Evolutionary conservation across 1,140 invertebrate genomes (phyloP).

Genomic region (Yoshiicerus persimilis): DNA sequence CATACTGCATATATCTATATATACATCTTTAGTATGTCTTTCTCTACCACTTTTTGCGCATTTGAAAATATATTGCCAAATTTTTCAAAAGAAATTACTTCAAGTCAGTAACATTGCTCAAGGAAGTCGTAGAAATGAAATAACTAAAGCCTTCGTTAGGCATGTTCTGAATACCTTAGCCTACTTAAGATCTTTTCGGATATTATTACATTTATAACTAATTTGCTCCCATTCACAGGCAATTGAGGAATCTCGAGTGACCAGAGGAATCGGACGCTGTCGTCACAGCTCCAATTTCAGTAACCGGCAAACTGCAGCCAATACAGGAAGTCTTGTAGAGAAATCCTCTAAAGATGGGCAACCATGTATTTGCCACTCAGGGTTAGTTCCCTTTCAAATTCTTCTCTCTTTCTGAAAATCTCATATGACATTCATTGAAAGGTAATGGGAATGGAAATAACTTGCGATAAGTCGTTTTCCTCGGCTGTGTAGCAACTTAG

Average conservation of each 20-base stretch:
- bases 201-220: neutral
- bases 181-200: too few species aligned
- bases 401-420: neutral
- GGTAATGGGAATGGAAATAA: neutral
- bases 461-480: neutral
- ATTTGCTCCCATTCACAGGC: constrained; percentile 63
- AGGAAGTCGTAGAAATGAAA: too few species aligned
- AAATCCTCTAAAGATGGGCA: constrained; percentile 68
- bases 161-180: too few species aligned
- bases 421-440: neutral
- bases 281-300: constrained; percentile 85
- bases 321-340: constrained; percentile 81
- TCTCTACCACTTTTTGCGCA: too few species aligned
- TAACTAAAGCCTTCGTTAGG: too few species aligned
- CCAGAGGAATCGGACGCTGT: constrained; percentile 79
- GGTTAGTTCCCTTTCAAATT: constrained; percentile 14
- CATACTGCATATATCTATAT: too few species aligned
- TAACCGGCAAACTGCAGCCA: constrained; percentile 81
- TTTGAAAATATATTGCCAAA: too few species aligned
- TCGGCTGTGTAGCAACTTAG: neutral
- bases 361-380: constrained; percentile 49
- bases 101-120: too few species aligned
- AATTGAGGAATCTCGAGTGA: constrained; percentile 88
- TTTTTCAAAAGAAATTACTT: too few species aligned
- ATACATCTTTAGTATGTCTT: too few species aligned